These are phyloP conservation scores for Psittacula cyanocephala DNA, from an alignment of 2,113 vertebrate species.

Conservation along the genomic window DNA sequence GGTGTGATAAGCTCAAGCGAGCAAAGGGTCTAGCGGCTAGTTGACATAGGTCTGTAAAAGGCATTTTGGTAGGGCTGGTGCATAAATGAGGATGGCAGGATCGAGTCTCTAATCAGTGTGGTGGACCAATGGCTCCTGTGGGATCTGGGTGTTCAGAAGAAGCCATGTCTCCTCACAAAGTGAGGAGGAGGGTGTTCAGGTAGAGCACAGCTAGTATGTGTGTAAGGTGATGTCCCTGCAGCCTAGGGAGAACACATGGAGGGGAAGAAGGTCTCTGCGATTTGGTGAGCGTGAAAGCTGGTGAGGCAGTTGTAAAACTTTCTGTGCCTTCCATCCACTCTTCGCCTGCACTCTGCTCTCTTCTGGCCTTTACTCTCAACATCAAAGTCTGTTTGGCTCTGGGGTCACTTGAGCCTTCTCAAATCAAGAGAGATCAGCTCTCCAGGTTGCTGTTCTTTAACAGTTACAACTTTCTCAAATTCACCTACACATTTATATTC, in stretches of 20 bases:
- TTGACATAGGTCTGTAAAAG: background rate
- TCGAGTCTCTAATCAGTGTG: background rate
- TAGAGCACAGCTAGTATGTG: background rate
- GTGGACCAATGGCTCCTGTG: fast-evolving
- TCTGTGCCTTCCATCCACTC: background rate
- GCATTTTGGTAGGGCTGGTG: background rate
- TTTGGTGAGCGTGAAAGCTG: background rate
- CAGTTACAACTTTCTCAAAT: background rate
- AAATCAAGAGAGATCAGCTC: background rate
- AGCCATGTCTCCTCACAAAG: background rate
- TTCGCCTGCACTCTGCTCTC: background rate
- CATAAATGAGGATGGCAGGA: background rate
- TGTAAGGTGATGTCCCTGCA: background rate
- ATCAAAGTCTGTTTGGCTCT: background rate
- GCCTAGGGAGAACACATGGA: background rate
- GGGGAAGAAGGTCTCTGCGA: background rate
- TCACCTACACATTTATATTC: background rate
- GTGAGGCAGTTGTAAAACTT: background rate
- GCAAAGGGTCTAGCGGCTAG: background rate
- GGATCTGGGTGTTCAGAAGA: background rate
- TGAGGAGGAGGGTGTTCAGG: background rate
- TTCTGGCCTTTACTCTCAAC: background rate
- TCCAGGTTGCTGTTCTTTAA: background rate
- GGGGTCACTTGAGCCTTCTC: background rate
- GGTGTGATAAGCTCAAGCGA: background rate